Evolutionary conservation across 1,140 invertebrate genomes (phyloP).

Genomic region (Apocrypta bakeri): DNA sequence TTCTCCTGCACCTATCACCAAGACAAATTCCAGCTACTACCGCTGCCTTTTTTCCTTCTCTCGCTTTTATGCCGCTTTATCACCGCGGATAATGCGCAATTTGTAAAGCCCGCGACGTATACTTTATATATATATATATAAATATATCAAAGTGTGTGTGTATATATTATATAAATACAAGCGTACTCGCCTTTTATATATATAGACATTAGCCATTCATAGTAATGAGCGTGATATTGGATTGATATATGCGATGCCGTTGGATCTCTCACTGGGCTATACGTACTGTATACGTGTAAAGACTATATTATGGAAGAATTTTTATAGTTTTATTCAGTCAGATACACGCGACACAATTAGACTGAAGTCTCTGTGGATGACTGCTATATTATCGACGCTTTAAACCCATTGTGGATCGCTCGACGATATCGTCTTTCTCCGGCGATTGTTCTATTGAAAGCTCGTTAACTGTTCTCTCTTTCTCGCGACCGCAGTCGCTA

Average conservation of each 20-base stretch:
- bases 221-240: constrained; percentile 16
- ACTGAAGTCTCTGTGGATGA: background rate
- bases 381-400: background rate
- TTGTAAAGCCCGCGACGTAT: constrained; percentile 8
- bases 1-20: constrained; percentile 28
- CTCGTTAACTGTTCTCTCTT: constrained; percentile 25
- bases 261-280: no score
- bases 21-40: constrained; percentile 37
- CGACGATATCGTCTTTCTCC: constrained; percentile 15
- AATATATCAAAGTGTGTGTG: no score
- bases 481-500: constrained; percentile 2
- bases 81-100: constrained; percentile 25
- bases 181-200: no score
- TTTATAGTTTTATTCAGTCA: constrained; percentile 22
- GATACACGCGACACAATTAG: background rate
- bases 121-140: no score
- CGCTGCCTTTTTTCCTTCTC: constrained; percentile 1
- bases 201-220: background rate
- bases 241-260: background rate
- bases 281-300: no score
- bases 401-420: constrained; percentile 25
- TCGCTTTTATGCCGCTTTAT: background rate
- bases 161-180: no score
- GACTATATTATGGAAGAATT: no score
- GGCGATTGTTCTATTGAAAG: constrained; percentile 36